Base-by-base conservation (phyloP, 1,140 invertebrate species). In the Medauroidea extradentata region DNA sequence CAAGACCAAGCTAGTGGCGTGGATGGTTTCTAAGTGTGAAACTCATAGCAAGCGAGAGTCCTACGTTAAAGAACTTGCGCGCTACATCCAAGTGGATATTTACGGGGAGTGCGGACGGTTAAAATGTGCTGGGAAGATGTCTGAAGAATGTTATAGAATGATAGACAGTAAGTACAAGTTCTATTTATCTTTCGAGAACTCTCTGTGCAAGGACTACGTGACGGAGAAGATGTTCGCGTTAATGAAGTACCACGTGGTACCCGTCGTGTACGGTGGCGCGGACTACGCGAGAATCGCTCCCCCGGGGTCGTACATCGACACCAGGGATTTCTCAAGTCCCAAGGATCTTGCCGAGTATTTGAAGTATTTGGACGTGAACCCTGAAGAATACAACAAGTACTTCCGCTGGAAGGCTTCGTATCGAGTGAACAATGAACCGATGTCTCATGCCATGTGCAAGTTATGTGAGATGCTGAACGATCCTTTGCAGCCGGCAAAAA, bases 21-120 rank as follows among this genome's bases (percentile, higher is more conserved):
- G 79, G 80, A 68, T 82, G 51, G 79, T 81, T 0, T 79, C 75
- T 24, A 78, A 83, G 65, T 84, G 83, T 66, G 58, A 67, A 9
- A 73, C 77, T 0, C 38, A 57, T 0, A 73, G 76, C 43, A 65
- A n/a, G 5, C 65, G 82, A 8, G 66, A 79, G 60, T 57, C 68
- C 2, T 81, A 76, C 60, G 79, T 77, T 0, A 57, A 67, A 44
- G 70, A 80, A 60, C 66, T 84, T 3, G 49, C 68, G 19, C 70
- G 76, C 51, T 69, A 74, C 58, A 73, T 84, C 16, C 51, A 64
- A 11, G 78, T 85, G 11, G 80, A 83, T 63, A 76, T 83, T 27
- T 85, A 76, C 62, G 83, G 83, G 13, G 62, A 59, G 9, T 85
- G 83, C 66, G 72, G 73, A 5, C 29, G 27, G 0, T 53, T 61